These are phyloP conservation scores for Athalia rosae DNA, from an alignment of 2,888 invertebrate species.

Conservation along the genomic window DNA sequence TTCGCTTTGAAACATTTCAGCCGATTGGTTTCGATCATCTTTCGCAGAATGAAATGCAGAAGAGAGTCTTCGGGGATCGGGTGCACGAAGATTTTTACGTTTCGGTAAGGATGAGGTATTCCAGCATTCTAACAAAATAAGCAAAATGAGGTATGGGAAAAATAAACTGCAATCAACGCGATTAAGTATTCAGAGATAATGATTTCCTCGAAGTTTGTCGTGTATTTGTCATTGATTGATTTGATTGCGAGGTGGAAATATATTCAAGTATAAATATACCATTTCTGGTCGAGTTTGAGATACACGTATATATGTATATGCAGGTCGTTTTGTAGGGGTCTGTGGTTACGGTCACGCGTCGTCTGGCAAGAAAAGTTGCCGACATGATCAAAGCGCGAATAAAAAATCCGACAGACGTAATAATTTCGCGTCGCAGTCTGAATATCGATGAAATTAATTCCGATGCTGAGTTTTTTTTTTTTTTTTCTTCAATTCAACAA, in stretches of 20 bases:
- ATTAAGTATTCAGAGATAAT: slow-evolving; percentile 6
- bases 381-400: neutral
- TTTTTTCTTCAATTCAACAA: no score
- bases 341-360: neutral
- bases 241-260: slow-evolving; percentile 24
- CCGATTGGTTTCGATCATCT: no score
- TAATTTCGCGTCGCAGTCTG: neutral
- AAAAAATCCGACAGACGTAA: neutral
- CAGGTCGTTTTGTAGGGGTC: neutral
- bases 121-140: no score
- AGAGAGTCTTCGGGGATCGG: no score
- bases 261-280: neutral
- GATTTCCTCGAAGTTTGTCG: slow-evolving; percentile 6
- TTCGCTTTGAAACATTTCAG: no score
- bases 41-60: no score
- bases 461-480: no score
- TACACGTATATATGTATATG: neutral
- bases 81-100: no score
- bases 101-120: no score
- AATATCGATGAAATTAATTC: neutral
- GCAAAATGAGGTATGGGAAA: no score
- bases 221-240: slow-evolving; percentile 31
- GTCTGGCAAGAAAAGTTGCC: neutral
- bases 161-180: no score
- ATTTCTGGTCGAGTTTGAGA: neutral